Conservation (phyloP, 2,888 invertebrate genomes). For the Hylaea fasciaria region DNA sequence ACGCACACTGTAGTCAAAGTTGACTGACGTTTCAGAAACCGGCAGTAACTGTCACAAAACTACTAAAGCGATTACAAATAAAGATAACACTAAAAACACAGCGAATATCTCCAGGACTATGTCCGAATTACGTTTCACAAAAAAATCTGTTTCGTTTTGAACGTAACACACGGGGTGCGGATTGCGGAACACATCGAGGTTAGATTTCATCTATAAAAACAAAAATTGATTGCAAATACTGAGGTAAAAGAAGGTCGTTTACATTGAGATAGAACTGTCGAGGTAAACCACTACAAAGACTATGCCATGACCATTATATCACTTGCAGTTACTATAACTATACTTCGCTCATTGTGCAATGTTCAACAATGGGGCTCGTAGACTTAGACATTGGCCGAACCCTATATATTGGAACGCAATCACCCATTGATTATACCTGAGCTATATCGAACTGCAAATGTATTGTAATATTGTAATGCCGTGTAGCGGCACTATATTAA, state of each 20-base stretch:
- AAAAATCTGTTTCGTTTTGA: slow-evolving; percentile 43
- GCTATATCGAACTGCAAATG: no score
- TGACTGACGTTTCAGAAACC: no score
- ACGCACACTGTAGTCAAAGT: no score
- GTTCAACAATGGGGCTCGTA: no score
- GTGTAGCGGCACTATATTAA: no score
- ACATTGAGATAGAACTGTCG: slow-evolving; percentile 47
- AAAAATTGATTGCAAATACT: slow-evolving; percentile 60
- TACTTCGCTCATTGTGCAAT: not conserved
- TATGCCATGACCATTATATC: slow-evolving; percentile 5
- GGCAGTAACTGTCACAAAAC: slow-evolving; percentile 43
- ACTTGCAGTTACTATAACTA: no score
- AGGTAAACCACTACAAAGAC: slow-evolving; percentile 25
- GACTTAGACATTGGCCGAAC: no score
- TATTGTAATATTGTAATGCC: no score
- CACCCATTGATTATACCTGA: no score
- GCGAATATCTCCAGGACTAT: slow-evolving; percentile 44
- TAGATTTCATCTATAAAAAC: slow-evolving; percentile 50
- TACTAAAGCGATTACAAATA: slow-evolving; percentile 52
- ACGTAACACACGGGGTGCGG: slow-evolving; percentile 46
- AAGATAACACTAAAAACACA: slow-evolving; percentile 37
- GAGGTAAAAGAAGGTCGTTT: slow-evolving; percentile 60
- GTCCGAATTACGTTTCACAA: slow-evolving; percentile 47
- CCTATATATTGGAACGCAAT: no score
- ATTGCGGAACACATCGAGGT: slow-evolving; percentile 69